phyloP scores from a whole-genome alignment of 2,888 invertebrate genomes.

The Lepidonotus clava region DNA sequence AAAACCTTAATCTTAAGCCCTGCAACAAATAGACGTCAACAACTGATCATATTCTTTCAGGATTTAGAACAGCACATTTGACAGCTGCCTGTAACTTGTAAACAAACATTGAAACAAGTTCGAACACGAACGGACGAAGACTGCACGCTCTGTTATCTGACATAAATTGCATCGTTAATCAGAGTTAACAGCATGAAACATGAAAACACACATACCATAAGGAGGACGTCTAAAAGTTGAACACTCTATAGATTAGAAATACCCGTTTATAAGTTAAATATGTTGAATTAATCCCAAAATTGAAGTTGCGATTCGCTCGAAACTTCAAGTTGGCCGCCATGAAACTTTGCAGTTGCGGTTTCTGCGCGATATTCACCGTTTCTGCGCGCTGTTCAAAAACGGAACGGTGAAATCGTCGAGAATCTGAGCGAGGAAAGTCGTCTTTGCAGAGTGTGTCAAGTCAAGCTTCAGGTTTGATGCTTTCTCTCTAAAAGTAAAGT shows the following conservation, averaged over 20 bases:
- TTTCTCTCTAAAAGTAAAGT: too few species aligned
- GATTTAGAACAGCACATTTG: too few species aligned
- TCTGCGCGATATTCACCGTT: too few species aligned
- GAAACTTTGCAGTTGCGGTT: background rate
- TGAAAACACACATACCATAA: background rate
- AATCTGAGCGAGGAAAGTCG: too few species aligned
- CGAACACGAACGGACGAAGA: background rate
- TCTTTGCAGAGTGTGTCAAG: too few species aligned
- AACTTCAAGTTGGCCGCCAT: constrained; percentile 37
- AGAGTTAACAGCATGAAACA: background rate
- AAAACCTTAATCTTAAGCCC: background rate
- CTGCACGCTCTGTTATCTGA: background rate
- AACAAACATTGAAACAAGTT: background rate
- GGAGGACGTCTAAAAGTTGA: background rate
- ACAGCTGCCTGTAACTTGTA: too few species aligned
- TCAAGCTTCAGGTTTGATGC: too few species aligned
- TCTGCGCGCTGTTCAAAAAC: too few species aligned
- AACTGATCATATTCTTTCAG: background rate
- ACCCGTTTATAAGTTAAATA: background rate
- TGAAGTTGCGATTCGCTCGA: background rate
- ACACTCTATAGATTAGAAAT: background rate
- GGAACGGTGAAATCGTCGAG: too few species aligned
- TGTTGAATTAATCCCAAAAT: background rate
- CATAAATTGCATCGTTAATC: too few species aligned
- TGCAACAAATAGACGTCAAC: background rate